These are phyloP conservation scores for Nomada flava DNA, from an alignment of 2,888 invertebrate species.

Conservation along the genomic window DNA sequence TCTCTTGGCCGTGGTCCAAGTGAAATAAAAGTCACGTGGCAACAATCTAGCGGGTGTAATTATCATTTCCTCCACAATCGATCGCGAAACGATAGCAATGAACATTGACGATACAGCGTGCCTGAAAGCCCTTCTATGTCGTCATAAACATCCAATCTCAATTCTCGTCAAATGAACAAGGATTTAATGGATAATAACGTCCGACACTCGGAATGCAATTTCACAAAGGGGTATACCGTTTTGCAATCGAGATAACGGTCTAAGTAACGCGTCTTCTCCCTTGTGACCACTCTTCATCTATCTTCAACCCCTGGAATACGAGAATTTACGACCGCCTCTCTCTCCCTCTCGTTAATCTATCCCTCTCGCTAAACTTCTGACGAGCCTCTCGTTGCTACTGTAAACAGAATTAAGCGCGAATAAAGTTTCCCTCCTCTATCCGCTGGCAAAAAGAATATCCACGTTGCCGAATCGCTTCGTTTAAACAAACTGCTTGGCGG, in stretches of 20 bases:
- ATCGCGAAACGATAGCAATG: neutral
- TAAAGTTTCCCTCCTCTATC: slow-evolving; percentile 32
- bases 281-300: neutral
- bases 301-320: slow-evolving; percentile 5
- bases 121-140: neutral
- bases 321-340: slow-evolving; percentile 44
- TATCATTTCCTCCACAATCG: neutral
- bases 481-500: slow-evolving; percentile 55
- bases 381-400: slow-evolving; percentile 47
- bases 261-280: slow-evolving; percentile 20
- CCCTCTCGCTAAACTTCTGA: slow-evolving; percentile 35
- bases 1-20: neutral
- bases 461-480: slow-evolving; percentile 57
- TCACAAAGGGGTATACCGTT: slow-evolving; percentile 3
- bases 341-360: slow-evolving; percentile 14
- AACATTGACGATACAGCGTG: neutral
- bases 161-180: neutral
- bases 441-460: slow-evolving; percentile 44
- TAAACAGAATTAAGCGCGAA: slow-evolving; percentile 57
- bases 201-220: slow-evolving; percentile 25
- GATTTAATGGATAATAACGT: slow-evolving; percentile 8
- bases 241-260: slow-evolving; percentile 26
- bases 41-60: neutral
- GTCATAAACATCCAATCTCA: neutral
- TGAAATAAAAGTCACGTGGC: neutral